Evolutionary conservation across 2,797 vertebrate genomes (phyloP), one percentile per base, ranked within the genome.

Genomic region (Astyanax mexicanus): DNA sequence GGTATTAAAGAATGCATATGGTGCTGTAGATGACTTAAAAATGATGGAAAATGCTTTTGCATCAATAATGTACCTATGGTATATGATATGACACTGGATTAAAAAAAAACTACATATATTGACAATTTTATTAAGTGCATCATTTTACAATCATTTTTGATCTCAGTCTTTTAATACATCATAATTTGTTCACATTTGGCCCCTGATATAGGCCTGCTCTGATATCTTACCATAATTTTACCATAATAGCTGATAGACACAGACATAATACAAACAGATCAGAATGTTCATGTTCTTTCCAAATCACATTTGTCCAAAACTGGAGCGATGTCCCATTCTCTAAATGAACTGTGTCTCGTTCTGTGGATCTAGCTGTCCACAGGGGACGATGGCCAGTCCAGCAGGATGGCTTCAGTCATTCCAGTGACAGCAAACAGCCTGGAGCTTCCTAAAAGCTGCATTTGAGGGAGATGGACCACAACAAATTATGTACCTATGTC

Each of bases 401-500:
- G 12, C 11, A 57, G 12, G n/a, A 4, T 38, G 32, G 37, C 4
- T 62, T 65, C 27, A n/a, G 19, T 58, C 40, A 69, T 60, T 38
- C 40, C 38, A 58, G 29, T 49, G 51, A 49, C 51, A 66, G 75
- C 45, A 65, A 77, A 77, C 27, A 71, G 69, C 69, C 68, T 62
- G 44, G 51, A 58, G 68, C 68, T 38, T 64, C 68, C 75, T 66
- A 35, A 71, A 57, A 77, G 68, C 75, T 19, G 38, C 32, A 66
- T 57, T 7, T 58, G 52, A 66, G 47, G 44, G 51, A 66, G 29
- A 72, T 32, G 47, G 40, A 47, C 35, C 21, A 57, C 69, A 72
- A 72, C 75, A 55, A 70, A 77, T 64, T 5, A 44, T 45, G n/a
- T 35, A 35, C 55, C 13, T 29, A 62, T n/a, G 11, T 62, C 35